phyloP scores from a whole-genome alignment of 2,888 invertebrate species.

The Diloba caeruleocephala region DNA sequence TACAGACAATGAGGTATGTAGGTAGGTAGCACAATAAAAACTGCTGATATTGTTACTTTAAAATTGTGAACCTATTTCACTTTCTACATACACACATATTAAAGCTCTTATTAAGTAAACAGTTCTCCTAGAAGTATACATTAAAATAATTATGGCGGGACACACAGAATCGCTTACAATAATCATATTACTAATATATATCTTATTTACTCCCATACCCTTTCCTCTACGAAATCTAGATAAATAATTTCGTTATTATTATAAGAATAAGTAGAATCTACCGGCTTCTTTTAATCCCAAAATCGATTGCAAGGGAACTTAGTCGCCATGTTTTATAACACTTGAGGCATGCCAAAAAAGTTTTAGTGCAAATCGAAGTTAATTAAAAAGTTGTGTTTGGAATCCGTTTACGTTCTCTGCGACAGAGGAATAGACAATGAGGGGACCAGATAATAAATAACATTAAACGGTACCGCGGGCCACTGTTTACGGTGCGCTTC shows the following conservation, averaged over 20 bases:
- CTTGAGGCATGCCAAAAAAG: conserved; percentile 56
- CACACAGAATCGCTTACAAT: neutral
- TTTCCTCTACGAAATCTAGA: conserved; percentile 2
- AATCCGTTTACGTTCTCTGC: conserved; percentile 52
- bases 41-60: too few species aligned
- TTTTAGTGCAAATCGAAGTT: conserved; percentile 63
- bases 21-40: too few species aligned
- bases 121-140: neutral
- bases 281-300: conserved; percentile 34
- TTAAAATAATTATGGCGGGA: neutral
- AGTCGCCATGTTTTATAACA: conserved; percentile 54
- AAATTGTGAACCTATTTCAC: neutral
- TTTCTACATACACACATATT: neutral
- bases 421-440: conserved; percentile 58
- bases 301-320: conserved; percentile 56
- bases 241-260: conserved; percentile 10
- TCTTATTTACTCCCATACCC: conserved; percentile 10
- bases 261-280: conserved; percentile 2
- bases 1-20: too few species aligned
- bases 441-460: conserved; percentile 51
- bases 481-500: conserved; percentile 35
- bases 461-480: conserved; percentile 27
- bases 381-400: conserved; percentile 67
- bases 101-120: too few species aligned
- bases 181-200: neutral